Percentiles rank a stretch among this genome's conserved stretches.
Evolutionary conservation across 2,888 invertebrate genomes (phyloP).

Genomic region (Acanthopleura granulata): DNA sequence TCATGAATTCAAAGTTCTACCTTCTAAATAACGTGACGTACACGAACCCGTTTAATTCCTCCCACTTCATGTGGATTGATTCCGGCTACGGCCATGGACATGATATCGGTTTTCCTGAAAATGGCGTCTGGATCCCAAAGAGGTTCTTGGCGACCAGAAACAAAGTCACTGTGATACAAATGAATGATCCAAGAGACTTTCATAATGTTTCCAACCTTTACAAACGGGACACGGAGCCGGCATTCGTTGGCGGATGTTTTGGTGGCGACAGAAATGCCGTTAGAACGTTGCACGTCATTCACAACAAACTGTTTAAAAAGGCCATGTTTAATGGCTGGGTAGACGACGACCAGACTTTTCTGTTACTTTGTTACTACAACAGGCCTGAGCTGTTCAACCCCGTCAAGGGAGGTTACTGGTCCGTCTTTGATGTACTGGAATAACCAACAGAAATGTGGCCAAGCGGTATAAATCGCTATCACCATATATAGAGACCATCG

Average conservation of each 20-base stretch:
- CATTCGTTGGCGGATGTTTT: slow-evolving; percentile 56
- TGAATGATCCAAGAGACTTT: slow-evolving; percentile 24
- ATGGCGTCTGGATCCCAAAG: slow-evolving; percentile 36
- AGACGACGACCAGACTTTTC: slow-evolving; percentile 66
- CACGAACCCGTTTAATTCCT: slow-evolving; percentile 31
- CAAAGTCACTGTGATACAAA: slow-evolving; percentile 35
- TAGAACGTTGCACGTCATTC: slow-evolving; percentile 48
- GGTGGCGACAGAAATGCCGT: slow-evolving; percentile 57
- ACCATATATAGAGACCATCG: no score
- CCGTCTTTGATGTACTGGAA: no score
- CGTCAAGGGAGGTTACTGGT: no score
- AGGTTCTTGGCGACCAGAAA: slow-evolving; percentile 26
- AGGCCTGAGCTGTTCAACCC: no score
- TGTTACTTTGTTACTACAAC: no score
- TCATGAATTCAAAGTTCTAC: no score
- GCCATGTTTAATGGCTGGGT: slow-evolving; percentile 55
- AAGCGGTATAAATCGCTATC: no score
- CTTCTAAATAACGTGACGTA: no score
- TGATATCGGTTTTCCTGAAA: slow-evolving; percentile 31
- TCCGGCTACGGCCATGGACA: slow-evolving; percentile 65
- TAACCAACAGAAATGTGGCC: no score
- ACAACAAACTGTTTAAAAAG: slow-evolving; percentile 54
- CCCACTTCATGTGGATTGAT: slow-evolving; percentile 65
- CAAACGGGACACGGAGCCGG: slow-evolving; percentile 29
- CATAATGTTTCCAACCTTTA: slow-evolving; percentile 23